Percentiles rank a stretch among this genome's conserved stretches.
phyloP scores from a whole-genome alignment of 2,888 invertebrate genomes.

The Protodeltote pygarga region DNA sequence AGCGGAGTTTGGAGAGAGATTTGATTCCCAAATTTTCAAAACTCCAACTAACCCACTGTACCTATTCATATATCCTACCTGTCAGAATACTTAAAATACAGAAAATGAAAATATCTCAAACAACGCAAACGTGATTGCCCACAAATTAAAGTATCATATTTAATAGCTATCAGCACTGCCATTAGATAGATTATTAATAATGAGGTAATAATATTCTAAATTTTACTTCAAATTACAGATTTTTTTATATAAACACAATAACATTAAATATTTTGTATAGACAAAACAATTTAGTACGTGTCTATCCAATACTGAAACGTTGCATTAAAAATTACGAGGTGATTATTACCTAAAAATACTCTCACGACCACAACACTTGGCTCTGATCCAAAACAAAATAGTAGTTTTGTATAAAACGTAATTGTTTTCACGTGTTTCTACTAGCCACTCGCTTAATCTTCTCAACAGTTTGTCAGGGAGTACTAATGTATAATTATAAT shows the following conservation, averaged over 20 bases:
- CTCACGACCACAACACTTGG: slow-evolving; percentile 61
- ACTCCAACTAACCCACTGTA: too few species aligned
- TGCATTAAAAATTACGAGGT: slow-evolving; percentile 60
- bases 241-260: slow-evolving; percentile 21
- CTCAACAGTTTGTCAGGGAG: slow-evolving; percentile 12
- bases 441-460: slow-evolving; percentile 12
- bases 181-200: slow-evolving; percentile 25
- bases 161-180: slow-evolving; percentile 24
- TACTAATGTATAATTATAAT: slow-evolving; percentile 23
- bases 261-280: slow-evolving; percentile 14
- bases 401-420: slow-evolving; percentile 36
- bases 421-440: slow-evolving; percentile 36
- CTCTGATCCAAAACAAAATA: slow-evolving; percentile 55
- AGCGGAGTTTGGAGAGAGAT: too few species aligned
- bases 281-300: slow-evolving; percentile 25
- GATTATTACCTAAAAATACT: slow-evolving; percentile 71
- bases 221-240: slow-evolving; percentile 5
- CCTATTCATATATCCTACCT: too few species aligned
- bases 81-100: too few species aligned
- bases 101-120: too few species aligned
- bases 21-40: too few species aligned
- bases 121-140: too few species aligned
- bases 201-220: slow-evolving; percentile 9
- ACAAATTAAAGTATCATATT: slow-evolving; percentile 33
- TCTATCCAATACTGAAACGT: slow-evolving; percentile 42